Conservation (phyloP, 2,113 vertebrate genomes). For the Callorhinus ursinus region DNA sequence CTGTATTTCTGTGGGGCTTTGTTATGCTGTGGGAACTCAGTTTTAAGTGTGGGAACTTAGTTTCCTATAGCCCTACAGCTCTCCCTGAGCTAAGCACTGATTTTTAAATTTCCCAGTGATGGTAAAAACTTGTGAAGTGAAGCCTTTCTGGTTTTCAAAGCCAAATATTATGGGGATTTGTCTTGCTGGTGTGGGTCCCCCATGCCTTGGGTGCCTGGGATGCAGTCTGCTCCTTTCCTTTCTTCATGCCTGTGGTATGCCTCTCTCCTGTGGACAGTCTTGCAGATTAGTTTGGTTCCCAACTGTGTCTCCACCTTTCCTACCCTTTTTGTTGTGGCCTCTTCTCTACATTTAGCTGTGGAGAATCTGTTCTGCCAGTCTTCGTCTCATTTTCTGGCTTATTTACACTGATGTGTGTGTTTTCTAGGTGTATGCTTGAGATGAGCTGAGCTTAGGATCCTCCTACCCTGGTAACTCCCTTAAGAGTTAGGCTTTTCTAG, state of each 20-base stretch:
- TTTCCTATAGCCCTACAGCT: background rate
- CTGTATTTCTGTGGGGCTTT: background rate
- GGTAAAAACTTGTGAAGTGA: background rate
- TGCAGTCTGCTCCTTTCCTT: background rate
- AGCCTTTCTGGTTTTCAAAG: background rate
- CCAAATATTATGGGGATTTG: background rate
- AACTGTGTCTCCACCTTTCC: background rate
- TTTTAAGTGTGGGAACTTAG: background rate
- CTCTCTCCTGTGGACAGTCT: background rate
- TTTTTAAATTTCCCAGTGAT: background rate
- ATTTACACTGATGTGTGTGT: background rate
- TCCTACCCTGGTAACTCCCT: background rate
- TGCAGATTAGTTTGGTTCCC: background rate
- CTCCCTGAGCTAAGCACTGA: background rate
- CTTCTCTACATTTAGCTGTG: background rate
- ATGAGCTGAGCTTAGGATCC: background rate
- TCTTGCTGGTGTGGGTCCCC: background rate
- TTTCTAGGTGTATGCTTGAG: background rate
- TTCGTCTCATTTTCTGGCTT: background rate
- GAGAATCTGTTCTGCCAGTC: background rate
- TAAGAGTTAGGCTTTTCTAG: background rate
- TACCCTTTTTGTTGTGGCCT: background rate
- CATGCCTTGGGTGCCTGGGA: background rate
- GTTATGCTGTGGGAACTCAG: background rate
- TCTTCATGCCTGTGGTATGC: background rate